A percentile compares a stretch with the other conserved stretches of the same genome.
These are phyloP conservation scores for Pristis pectinata DNA, from an alignment of 2,797 vertebrate species.

Conservation along the genomic window DNA sequence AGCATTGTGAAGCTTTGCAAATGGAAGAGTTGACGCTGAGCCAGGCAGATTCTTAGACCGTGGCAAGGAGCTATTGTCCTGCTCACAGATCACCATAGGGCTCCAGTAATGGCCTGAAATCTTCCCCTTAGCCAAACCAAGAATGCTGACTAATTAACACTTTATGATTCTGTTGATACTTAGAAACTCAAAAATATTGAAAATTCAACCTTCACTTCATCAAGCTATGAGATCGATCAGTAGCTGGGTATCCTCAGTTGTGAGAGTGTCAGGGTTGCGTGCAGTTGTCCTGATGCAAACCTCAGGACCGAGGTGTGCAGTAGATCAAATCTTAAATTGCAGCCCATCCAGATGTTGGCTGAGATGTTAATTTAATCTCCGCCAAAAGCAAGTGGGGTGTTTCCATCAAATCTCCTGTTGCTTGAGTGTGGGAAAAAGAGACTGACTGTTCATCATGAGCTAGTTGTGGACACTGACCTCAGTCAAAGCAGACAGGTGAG, in stretches of 20 bases:
- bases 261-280: neutral
- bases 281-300: neutral
- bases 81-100: neutral
- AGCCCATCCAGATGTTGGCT: neutral
- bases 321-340: neutral
- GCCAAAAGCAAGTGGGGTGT: too few species aligned
- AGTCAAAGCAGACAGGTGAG: neutral
- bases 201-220: neutral
- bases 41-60: neutral
- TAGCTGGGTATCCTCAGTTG: neutral
- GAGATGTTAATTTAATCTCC: neutral
- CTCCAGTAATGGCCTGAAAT: neutral
- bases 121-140: neutral
- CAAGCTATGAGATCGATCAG: neutral
- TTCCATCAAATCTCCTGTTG: neutral
- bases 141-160: neutral
- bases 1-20: neutral
- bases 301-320: too few species aligned
- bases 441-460: neutral
- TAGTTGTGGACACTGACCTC: neutral
- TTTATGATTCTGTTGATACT: neutral
- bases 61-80: neutral
- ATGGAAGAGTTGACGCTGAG: conserved; percentile 9
- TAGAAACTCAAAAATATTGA: neutral
- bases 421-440: neutral